Percentiles rank a stretch among this genome's conserved stretches.
These are phyloP conservation scores for Magallana nippona DNA, from an alignment of 2,888 invertebrate species.

Conservation along the genomic window DNA sequence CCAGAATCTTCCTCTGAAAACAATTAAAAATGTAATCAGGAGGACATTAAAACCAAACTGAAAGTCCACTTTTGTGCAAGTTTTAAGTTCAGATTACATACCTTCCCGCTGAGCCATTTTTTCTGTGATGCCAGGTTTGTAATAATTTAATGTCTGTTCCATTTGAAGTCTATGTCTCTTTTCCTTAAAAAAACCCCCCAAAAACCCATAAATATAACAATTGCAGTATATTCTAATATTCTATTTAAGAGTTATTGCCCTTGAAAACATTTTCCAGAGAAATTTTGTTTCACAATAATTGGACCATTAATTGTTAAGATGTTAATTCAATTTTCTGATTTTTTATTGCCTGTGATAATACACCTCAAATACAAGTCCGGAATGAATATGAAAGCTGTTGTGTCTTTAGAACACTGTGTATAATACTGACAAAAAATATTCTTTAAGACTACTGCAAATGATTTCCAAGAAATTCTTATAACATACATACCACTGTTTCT, in stretches of 20 bases:
- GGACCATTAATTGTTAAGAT: too few species aligned
- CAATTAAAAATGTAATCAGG: background rate
- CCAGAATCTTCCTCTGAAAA: conserved; percentile 10
- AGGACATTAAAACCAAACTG: too few species aligned
- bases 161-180: conserved; percentile 64
- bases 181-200: conserved; percentile 63
- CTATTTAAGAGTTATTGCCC: background rate
- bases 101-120: conserved; percentile 22
- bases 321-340: too few species aligned
- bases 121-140: conserved; percentile 67
- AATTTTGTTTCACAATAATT: too few species aligned
- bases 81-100: background rate
- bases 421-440: too few species aligned
- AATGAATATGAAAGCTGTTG: too few species aligned
- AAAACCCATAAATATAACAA: background rate
- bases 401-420: too few species aligned
- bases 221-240: background rate
- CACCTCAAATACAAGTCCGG: too few species aligned
- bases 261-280: background rate
- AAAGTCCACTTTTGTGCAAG: too few species aligned
- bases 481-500: conserved; percentile 68
- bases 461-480: background rate
- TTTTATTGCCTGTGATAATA: too few species aligned
- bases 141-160: conserved; percentile 69
- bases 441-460: too few species aligned